Conservation (phyloP, 2,888 invertebrate genomes). For the Tipula confusa region DNA sequence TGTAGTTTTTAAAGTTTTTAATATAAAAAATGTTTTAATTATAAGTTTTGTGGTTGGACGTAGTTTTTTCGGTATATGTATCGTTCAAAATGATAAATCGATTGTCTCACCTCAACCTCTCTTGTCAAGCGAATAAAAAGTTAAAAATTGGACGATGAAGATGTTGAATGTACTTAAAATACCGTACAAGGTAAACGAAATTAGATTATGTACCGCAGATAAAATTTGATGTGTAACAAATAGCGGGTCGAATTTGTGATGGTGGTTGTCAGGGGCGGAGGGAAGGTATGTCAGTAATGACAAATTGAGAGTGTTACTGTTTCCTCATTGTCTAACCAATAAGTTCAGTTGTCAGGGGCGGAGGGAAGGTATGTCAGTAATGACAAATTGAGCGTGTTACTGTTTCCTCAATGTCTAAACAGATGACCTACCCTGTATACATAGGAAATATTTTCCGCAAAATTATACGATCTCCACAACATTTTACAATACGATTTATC, state of each 20-base stretch:
- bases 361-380: no score
- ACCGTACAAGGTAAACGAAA: neutral
- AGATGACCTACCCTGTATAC: no score
- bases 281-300: no score
- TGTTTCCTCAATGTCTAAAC: no score
- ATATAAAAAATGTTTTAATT: neutral
- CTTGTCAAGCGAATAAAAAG: neutral
- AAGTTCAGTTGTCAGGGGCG: no score
- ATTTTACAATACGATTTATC: neutral
- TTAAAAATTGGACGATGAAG: neutral
- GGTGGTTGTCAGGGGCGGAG: neutral
- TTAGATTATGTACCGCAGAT: neutral
- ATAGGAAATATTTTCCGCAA: no score
- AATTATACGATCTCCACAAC: neutral
- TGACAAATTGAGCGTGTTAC: no score
- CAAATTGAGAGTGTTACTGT: no score
- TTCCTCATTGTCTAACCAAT: no score
- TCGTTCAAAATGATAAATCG: neutral
- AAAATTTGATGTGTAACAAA: neutral
- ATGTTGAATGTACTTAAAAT: no score
- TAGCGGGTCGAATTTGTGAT: neutral
- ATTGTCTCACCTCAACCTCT: constrained; percentile 12
- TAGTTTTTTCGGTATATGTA: neutral
- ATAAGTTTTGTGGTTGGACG: neutral
- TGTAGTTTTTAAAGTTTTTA: neutral